Conservation (phyloP, 1,140 invertebrate genomes). For the Nylanderia fulva region DNA sequence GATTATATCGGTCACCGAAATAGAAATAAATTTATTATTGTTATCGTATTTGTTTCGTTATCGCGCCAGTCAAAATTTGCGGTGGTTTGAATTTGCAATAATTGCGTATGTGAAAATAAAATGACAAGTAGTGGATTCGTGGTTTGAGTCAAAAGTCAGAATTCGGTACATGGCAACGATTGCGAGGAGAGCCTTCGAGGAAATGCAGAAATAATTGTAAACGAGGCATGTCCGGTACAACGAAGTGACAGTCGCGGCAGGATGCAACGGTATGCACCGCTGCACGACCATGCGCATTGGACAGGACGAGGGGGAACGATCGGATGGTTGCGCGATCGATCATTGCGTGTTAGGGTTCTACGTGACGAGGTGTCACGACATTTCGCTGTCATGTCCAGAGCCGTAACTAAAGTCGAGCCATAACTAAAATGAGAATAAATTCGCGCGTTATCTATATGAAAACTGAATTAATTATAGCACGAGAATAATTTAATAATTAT, state of each 20-base stretch:
- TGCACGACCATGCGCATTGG: conserved; percentile 72
- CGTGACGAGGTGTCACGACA: conserved; percentile 60
- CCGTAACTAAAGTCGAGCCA: conserved; percentile 48
- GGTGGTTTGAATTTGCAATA: conserved; percentile 9
- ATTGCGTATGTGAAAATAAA: background rate
- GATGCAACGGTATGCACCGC: conserved; percentile 69
- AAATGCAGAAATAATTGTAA: conserved; percentile 74
- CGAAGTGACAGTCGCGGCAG: conserved; percentile 65
- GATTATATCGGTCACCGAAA: background rate
- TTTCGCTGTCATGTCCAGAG: conserved; percentile 58
- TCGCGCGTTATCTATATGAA: background rate
- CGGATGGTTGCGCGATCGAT: conserved; percentile 79
- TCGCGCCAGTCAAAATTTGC: background rate
- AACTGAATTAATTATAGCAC: background rate
- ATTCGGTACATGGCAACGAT: conserved; percentile 3
- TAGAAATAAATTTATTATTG: background rate
- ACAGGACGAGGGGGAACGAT: conserved; percentile 78
- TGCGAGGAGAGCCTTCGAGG: conserved; percentile 59
- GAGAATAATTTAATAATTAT: background rate
- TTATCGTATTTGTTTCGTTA: no score
- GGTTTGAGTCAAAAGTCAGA: background rate
- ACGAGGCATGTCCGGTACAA: conserved; percentile 70
- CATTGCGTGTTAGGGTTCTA: conserved; percentile 70
- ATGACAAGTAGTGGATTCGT: background rate
- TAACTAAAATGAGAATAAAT: conserved; percentile 32